These are phyloP conservation scores for Sebastes kiyomatsui DNA, from an alignment of 2,797 vertebrate species.

Conservation along the genomic window DNA sequence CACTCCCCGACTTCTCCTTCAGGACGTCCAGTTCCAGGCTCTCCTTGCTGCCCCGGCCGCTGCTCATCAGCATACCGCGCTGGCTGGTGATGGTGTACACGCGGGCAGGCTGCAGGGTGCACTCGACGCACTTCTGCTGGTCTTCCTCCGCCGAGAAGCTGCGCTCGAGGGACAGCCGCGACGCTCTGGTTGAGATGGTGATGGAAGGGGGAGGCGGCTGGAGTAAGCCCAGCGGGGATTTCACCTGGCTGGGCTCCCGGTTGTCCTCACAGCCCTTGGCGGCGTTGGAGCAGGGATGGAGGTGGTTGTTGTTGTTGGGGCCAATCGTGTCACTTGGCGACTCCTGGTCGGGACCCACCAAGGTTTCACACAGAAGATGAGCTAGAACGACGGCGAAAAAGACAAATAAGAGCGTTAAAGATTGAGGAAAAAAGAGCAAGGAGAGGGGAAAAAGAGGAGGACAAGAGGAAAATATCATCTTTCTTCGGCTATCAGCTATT, in stretches of 20 bases:
- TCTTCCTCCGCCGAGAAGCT: conserved; percentile 84
- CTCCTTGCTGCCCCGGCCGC: conserved; percentile 86
- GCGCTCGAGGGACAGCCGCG: conserved; percentile 89
- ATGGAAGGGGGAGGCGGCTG: conserved; percentile 84
- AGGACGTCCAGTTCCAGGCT: conserved; percentile 93
- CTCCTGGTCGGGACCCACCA: conserved; percentile 89
- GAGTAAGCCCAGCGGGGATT: conserved; percentile 61
- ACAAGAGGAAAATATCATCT: conserved; percentile 30
- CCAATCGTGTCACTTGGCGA: conserved; percentile 79
- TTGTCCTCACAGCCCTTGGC: conserved; percentile 70
- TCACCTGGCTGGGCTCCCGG: conserved; percentile 62
- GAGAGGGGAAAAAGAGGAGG: conserved; percentile 9
- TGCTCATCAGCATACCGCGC: conserved; percentile 89
- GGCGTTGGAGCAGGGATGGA: conserved; percentile 66
- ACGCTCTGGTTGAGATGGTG: conserved; percentile 85
- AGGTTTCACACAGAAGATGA: conserved; percentile 92
- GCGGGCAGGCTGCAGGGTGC: conserved; percentile 85
- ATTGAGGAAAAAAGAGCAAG: conserved; percentile 15
- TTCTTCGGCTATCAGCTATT: conserved; percentile 38
- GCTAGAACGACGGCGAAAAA: conserved; percentile 76
- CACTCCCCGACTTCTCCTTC: conserved; percentile 82
- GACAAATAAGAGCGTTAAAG: conserved; percentile 28
- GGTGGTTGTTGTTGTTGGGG: conserved; percentile 72
- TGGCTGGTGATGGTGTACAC: conserved; percentile 96
- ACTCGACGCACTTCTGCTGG: conserved; percentile 87